These are phyloP conservation scores for Hypselothyrea guttata DNA, from an alignment of 2,888 invertebrate genomes.

Conservation along the genomic window DNA sequence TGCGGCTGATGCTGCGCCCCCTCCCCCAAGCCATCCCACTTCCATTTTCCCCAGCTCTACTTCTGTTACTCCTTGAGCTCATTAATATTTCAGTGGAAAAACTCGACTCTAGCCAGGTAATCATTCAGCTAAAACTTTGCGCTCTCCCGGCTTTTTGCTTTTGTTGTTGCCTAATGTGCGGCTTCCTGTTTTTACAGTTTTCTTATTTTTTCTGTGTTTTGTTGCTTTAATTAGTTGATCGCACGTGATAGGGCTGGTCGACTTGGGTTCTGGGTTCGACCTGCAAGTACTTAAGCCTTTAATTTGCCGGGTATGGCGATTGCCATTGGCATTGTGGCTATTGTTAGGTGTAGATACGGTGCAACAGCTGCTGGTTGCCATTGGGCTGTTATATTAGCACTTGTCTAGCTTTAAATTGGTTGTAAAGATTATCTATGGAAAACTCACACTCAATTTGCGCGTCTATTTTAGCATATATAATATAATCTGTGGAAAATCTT, in stretches of 20 bases:
- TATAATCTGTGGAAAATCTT: slow-evolving; percentile 73
- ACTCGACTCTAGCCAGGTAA: slow-evolving; percentile 35
- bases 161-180: slow-evolving; percentile 66
- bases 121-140: slow-evolving; percentile 62
- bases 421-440: slow-evolving; percentile 74
- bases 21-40: background rate
- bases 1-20: slow-evolving; percentile 25
- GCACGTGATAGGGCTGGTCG: slow-evolving; percentile 64
- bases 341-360: too few relatives aligned
- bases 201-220: too few relatives aligned
- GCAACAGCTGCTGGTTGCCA: slow-evolving; percentile 22
- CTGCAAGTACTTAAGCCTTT: slow-evolving; percentile 52
- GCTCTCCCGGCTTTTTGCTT: background rate
- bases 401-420: slow-evolving; percentile 73
- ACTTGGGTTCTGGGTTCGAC: slow-evolving; percentile 6
- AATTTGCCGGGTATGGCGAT: slow-evolving; percentile 32
- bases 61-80: slow-evolving; percentile 36
- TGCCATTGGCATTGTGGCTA: slow-evolving; percentile 37
- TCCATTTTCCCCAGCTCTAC: background rate
- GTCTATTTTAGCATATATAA: slow-evolving; percentile 71
- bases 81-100: slow-evolving; percentile 56
- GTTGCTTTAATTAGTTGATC: slow-evolving; percentile 74
- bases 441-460: slow-evolving; percentile 77
- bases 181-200: slow-evolving; percentile 72
- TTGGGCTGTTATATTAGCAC: slow-evolving; percentile 69